Percentiles rank a stretch among this genome's conserved stretches.
phyloP scores from a whole-genome alignment of 2,888 invertebrate species.

The Drosophila niveifrons region DNA sequence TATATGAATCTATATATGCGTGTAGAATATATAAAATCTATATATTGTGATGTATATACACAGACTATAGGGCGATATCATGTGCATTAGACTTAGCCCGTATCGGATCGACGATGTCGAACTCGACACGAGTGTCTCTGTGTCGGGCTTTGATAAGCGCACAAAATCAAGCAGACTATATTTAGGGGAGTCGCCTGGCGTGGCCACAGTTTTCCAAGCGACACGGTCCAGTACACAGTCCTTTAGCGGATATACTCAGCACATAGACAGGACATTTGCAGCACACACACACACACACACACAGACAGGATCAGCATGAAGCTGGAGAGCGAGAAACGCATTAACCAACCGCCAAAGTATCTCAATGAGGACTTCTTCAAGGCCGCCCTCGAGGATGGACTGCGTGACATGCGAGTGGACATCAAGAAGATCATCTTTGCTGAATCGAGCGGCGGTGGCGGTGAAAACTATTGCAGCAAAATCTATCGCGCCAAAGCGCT shows the following conservation, averaged over 20 bases:
- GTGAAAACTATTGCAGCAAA: constrained; percentile 84
- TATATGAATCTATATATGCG: neutral
- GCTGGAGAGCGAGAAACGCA: constrained; percentile 63
- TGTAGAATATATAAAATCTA: neutral
- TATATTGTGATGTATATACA: constrained; percentile 1
- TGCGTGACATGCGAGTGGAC: constrained; percentile 79
- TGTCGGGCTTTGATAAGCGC: constrained; percentile 49
- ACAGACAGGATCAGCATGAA: constrained; percentile 61
- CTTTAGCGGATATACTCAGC: constrained; percentile 13
- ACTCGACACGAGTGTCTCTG: constrained; percentile 24
- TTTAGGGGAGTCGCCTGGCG: constrained; percentile 56
- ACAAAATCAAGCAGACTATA: constrained; percentile 52
- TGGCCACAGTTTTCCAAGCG: constrained; percentile 68
- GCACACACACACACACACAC: neutral
- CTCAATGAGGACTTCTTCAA: constrained; percentile 83
- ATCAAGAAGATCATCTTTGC: constrained; percentile 80
- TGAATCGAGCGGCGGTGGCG: constrained; percentile 79
- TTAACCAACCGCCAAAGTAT: constrained; percentile 74
- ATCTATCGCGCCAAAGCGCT: constrained; percentile 82
- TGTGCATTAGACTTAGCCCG: constrained; percentile 32
- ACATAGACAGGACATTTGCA: neutral
- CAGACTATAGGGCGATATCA: constrained; percentile 13
- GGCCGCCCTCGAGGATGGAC: constrained; percentile 82
- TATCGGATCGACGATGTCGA: constrained; percentile 21
- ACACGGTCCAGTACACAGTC: constrained; percentile 39